These are phyloP conservation scores for Drosophila sproati DNA, from an alignment of 1,140 invertebrate species.

Conservation along the genomic window DNA sequence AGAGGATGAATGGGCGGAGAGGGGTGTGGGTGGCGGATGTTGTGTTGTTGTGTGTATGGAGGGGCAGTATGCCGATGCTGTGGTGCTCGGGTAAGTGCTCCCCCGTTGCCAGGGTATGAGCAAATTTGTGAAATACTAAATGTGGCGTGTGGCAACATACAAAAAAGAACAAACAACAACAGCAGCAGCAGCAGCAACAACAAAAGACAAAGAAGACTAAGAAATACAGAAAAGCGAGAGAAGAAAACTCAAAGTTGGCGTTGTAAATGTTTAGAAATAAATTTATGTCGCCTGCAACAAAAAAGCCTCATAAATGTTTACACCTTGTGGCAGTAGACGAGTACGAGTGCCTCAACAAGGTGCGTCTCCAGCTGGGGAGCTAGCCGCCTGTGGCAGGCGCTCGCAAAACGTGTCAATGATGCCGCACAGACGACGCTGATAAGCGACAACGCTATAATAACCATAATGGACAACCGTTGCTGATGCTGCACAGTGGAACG, in stretches of 20 bases:
- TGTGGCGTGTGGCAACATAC: conserved; percentile 69
- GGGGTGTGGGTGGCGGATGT: background rate
- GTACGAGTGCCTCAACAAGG: conserved; percentile 25
- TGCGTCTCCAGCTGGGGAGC: conserved; percentile 17
- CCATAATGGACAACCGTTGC: conserved; percentile 70
- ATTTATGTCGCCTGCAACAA: conserved; percentile 76
- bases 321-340: conserved; percentile 62
- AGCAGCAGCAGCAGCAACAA: conserved; percentile 19
- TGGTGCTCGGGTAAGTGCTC: conserved; percentile 28
- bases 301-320: conserved; percentile 76
- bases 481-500: conserved; percentile 53
- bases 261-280: conserved; percentile 77
- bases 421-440: conserved; percentile 49
- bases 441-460: conserved; percentile 65
- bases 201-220: conserved; percentile 12
- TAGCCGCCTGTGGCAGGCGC: conserved; percentile 25
- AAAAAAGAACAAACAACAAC: conserved; percentile 2
- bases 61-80: background rate
- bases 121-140: conserved; percentile 77
- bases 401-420: conserved; percentile 74
- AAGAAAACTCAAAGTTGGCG: conserved; percentile 47
- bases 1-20: background rate
- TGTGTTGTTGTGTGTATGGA: background rate
- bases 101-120: conserved; percentile 51
- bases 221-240: background rate